Conservation (phyloP, 2,113 vertebrate species). For the Anhinga rufa region DNA sequence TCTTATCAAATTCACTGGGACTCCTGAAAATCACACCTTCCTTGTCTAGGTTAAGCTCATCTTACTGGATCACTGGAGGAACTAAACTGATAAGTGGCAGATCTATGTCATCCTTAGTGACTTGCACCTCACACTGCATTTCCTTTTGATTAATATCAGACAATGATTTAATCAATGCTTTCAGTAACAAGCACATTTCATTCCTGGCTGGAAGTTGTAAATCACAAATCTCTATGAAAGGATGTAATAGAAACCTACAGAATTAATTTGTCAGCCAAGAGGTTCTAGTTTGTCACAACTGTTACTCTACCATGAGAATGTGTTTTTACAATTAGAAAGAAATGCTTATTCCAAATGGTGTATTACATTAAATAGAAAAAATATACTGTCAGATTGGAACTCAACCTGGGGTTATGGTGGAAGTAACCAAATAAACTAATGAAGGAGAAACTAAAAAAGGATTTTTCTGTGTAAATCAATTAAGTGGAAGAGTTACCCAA, state of each 20-base stretch:
- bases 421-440: background rate
- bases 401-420: background rate
- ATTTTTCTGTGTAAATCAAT: background rate
- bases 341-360: background rate
- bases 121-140: background rate
- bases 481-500: background rate
- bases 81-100: background rate
- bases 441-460: background rate
- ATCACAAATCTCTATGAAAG: background rate
- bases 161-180: conserved; percentile 10
- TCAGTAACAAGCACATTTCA: background rate
- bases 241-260: conserved; percentile 32
- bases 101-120: background rate
- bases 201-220: conserved; percentile 42
- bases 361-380: conserved; percentile 7
- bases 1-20: background rate
- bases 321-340: conserved; percentile 38
- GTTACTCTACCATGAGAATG: background rate
- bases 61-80: background rate
- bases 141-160: conserved; percentile 8
- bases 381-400: background rate
- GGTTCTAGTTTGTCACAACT: conserved; percentile 21
- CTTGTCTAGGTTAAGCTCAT: background rate
- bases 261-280: conserved; percentile 34
- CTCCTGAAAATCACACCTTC: background rate